A percentile compares a stretch with the other conserved stretches of the same genome.
Evolutionary conservation across 2,797 vertebrate genomes (phyloP).

Genomic region (Phalloptychus januarius): DNA sequence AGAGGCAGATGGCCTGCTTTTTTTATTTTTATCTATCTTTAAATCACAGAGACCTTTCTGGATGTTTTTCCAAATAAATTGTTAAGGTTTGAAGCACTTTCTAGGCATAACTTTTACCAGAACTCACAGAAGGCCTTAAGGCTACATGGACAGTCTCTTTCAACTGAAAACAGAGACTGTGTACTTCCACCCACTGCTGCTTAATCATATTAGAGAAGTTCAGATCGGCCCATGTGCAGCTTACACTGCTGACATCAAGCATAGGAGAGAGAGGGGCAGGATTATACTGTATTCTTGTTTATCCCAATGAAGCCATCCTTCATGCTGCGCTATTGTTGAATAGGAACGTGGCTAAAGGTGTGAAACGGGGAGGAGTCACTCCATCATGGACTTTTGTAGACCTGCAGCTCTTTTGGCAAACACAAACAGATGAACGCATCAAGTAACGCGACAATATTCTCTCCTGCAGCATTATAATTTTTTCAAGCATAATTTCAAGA

Average conservation of each 20-base stretch:
- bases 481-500: background rate
- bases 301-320: conserved; percentile 57
- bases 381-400: conserved; percentile 11
- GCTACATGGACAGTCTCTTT: conserved; percentile 28
- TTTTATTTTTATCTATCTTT: conserved; percentile 61
- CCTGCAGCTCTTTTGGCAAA: conserved; percentile 1
- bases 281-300: conserved; percentile 70
- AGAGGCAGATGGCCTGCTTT: conserved; percentile 93
- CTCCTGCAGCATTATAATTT: background rate
- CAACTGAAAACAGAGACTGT: conserved; percentile 34
- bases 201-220: conserved; percentile 79
- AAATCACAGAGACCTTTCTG: conserved; percentile 45
- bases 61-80: conserved; percentile 9
- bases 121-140: conserved; percentile 33
- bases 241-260: conserved; percentile 55
- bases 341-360: conserved; percentile 50
- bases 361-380: conserved; percentile 32
- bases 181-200: conserved; percentile 57
- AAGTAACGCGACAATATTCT: background rate
- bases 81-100: conserved; percentile 25
- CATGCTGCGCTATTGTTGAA: conserved; percentile 64
- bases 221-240: conserved; percentile 55
- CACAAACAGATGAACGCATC: background rate
- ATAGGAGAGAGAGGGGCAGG: conserved; percentile 58
- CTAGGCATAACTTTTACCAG: conserved; percentile 16